Conservation (phyloP, 2,888 invertebrate species). For the Zaprionus lineosus region DNA sequence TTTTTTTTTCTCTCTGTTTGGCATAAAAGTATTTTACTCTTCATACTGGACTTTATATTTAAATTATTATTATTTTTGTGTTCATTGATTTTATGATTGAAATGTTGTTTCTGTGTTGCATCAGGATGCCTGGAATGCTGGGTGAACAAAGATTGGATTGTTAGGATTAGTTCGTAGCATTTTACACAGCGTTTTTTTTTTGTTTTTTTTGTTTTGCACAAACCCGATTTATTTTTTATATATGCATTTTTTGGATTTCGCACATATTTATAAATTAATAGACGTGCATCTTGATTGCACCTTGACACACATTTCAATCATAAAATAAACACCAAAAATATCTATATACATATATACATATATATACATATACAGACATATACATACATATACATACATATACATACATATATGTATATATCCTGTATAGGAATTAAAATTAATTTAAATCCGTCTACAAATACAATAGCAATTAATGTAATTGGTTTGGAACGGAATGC, state of each 20-base stretch:
- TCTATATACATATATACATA: too few species aligned
- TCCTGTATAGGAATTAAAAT: slow-evolving; percentile 36
- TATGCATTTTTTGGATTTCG: slow-evolving; percentile 1
- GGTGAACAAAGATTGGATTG: slow-evolving; percentile 68
- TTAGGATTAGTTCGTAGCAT: slow-evolving; percentile 53
- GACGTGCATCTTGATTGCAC: slow-evolving; percentile 53
- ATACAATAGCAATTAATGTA: slow-evolving; percentile 49
- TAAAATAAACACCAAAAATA: slow-evolving; percentile 80
- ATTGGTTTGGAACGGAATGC: slow-evolving; percentile 39
- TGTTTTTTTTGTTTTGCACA: slow-evolving; percentile 33
- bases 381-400: too few species aligned
- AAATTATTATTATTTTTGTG: slow-evolving; percentile 20
- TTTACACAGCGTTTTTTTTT: slow-evolving; percentile 30
- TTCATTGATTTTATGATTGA: slow-evolving; percentile 83
- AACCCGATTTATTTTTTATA: slow-evolving; percentile 24
- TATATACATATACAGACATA: too few species aligned
- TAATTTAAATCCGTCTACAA: neutral
- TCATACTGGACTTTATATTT: slow-evolving; percentile 10
- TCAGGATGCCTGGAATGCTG: slow-evolving; percentile 81
- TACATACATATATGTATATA: slow-evolving; percentile 18
- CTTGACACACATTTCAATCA: slow-evolving; percentile 83
- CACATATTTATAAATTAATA: slow-evolving; percentile 34
- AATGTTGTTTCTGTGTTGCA: slow-evolving; percentile 84
- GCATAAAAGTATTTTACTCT: slow-evolving; percentile 28
- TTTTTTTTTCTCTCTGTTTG: slow-evolving; percentile 12